Percentiles rank a stretch among this genome's conserved stretches.
These are phyloP conservation scores for Lochmaea capreae DNA, from an alignment of 2,888 invertebrate species.

Conservation along the genomic window DNA sequence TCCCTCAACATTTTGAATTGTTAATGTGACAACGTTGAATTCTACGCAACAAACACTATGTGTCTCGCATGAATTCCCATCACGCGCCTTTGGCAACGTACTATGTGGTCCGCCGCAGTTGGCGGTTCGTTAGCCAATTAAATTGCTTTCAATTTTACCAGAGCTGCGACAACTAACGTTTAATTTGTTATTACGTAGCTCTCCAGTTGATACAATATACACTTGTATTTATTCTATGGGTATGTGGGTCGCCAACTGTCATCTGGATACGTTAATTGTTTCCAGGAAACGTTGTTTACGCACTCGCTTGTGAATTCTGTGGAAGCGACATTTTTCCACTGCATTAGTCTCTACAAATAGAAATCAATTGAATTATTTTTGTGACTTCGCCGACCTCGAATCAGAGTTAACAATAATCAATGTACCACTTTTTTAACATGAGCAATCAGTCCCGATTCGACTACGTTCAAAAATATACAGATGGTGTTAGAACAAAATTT, in stretches of 20 bases:
- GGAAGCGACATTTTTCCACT: neutral
- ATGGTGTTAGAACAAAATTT: too few species aligned
- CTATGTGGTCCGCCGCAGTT: conserved; percentile 52
- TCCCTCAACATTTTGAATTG: neutral
- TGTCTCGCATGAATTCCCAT: conserved; percentile 49
- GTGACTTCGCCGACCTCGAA: neutral
- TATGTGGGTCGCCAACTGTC: conserved; percentile 11
- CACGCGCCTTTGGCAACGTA: conserved; percentile 49
- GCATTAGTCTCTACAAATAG: neutral
- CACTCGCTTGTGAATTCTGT: conserved; percentile 6
- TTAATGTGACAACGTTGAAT: conserved; percentile 1
- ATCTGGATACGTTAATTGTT: conserved; percentile 11
- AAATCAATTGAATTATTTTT: neutral
- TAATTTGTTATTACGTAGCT: conserved; percentile 30
- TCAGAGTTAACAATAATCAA: neutral
- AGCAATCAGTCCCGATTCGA: neutral
- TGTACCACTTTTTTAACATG: neutral
- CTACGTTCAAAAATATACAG: neutral
- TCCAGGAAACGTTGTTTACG: conserved; percentile 10
- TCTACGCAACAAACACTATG: conserved; percentile 25
- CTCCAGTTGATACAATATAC: conserved; percentile 35
- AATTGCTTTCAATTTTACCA: conserved; percentile 59
- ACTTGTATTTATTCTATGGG: conserved; percentile 31
- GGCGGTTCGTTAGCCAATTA: conserved; percentile 62
- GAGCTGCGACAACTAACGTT: conserved; percentile 54